Percentiles rank a stretch among this genome's conserved stretches.
These are phyloP conservation scores for Condylura cristata DNA, from an alignment of 2,113 vertebrate genomes.

Conservation along the genomic window DNA sequence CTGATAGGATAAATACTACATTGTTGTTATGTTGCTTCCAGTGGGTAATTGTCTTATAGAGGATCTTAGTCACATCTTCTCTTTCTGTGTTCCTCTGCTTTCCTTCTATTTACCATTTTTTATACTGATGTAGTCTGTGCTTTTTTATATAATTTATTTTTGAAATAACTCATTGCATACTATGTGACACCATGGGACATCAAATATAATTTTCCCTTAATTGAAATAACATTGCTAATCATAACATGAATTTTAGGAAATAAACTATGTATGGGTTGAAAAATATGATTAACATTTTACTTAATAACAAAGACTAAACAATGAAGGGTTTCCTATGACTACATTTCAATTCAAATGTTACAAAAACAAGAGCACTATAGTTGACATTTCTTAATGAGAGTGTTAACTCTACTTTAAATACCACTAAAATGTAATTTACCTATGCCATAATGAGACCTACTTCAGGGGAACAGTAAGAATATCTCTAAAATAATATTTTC, in stretches of 20 bases:
- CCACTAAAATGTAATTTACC: neutral
- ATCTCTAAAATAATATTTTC: neutral
- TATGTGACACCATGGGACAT: neutral
- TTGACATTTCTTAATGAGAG: neutral
- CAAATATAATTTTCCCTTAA: neutral
- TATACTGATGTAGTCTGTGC: neutral
- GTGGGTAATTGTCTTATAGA: neutral
- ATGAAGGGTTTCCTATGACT: neutral
- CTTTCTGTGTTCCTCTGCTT: neutral
- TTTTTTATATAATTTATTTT: neutral
- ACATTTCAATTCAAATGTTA: neutral
- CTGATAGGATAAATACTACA: neutral
- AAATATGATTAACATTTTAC: neutral
- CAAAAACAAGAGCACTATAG: neutral
- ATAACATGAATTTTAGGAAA: neutral
- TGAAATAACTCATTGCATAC: neutral
- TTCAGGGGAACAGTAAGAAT: neutral
- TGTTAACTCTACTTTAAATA: neutral
- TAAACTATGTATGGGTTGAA: neutral
- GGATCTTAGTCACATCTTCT: neutral
- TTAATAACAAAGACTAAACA: neutral
- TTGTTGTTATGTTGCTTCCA: neutral
- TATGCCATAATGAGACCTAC: neutral
- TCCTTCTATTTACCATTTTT: neutral
- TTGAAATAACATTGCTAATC: neutral